Evolutionary conservation across 2,888 invertebrate genomes (phyloP), one percentile per base, ranked within the genome.

Genomic region (Caenorhabditis macrosperma): DNA sequence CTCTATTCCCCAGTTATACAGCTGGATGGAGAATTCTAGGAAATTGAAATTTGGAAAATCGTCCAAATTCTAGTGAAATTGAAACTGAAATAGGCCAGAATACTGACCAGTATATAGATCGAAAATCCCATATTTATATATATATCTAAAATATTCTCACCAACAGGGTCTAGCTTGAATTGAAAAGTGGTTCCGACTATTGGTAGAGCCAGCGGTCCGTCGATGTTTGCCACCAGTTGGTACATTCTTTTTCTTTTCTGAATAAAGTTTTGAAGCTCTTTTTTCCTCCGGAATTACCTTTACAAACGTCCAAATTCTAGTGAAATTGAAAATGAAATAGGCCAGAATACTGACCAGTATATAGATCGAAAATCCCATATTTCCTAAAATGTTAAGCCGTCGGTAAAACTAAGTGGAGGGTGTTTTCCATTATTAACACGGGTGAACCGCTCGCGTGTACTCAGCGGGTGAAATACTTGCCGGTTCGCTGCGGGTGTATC

Each of bases 131-230:
- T 80, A 66, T 59, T 46, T 46, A n/a, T n/a, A n/a, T n/a, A n/a
- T n/a, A n/a, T n/a, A n/a, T n/a, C n/a, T n/a, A n/a, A n/a, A n/a
- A n/a, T n/a, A n/a, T n/a, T n/a, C 64, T 52, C 12, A 87, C 87
- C 86, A 38, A 78, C 72, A 7, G 85, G 80, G 30, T 84, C 83
- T 82, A 84, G 82, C 60, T 87, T 87, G 69, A 88, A 84, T 46
- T 84, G 84, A 76, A 77, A 88, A 0, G 86, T 81, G 6, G 84
- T 84, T 20, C 88, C 88, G n/a, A 88, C 30, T 6, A 88, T 20
- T 15, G 88, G 88, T 2, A 88, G 41, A 7, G 88, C 81, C 12
- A 82, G 20, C 3, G 88, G 88, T n/a, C 88, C 88, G 20, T 85
- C 83, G 10, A 88, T 78, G 60, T 77, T 68, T 10, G 52, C 76